phyloP scores from a whole-genome alignment of 2,113 vertebrate species.

The Grallaria varia region DNA sequence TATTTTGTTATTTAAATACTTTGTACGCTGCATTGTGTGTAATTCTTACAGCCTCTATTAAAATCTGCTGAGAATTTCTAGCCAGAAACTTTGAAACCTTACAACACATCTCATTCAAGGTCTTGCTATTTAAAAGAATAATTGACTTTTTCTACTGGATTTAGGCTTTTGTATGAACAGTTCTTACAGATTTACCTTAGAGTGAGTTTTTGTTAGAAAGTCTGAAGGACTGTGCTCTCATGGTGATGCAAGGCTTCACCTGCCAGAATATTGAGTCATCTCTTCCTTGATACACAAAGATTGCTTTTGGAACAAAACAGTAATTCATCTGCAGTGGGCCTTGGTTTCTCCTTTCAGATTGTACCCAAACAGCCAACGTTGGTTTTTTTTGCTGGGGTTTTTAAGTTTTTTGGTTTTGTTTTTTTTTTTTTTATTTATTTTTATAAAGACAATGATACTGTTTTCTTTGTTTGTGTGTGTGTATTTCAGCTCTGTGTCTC shows the following conservation, averaged over 20 bases:
- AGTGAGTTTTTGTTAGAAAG: not conserved
- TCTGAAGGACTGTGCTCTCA: fast-evolving
- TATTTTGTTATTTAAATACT: not conserved
- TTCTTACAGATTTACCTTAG: not conserved
- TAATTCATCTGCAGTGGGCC: not conserved
- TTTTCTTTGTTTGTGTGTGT: not conserved
- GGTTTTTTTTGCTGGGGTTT: not conserved
- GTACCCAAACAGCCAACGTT: not conserved
- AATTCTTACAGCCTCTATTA: not conserved
- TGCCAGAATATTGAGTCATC: not conserved
- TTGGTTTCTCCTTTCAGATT: not conserved
- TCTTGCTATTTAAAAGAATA: not conserved
- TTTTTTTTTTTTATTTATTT: not conserved
- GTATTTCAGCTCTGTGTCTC: not conserved
- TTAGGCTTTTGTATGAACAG: not conserved
- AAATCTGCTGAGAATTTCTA: not conserved
- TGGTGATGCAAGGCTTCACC: fast-evolving
- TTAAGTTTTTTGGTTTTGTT: not conserved
- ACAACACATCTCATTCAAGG: not conserved
- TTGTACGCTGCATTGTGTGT: not conserved
- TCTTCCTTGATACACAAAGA: not conserved
- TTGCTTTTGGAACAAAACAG: not conserved
- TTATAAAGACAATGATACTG: fast-evolving
- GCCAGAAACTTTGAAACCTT: not conserved
- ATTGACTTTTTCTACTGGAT: not conserved